Conservation (phyloP, 2,797 vertebrate genomes). For the Myotis pilosus region DNA sequence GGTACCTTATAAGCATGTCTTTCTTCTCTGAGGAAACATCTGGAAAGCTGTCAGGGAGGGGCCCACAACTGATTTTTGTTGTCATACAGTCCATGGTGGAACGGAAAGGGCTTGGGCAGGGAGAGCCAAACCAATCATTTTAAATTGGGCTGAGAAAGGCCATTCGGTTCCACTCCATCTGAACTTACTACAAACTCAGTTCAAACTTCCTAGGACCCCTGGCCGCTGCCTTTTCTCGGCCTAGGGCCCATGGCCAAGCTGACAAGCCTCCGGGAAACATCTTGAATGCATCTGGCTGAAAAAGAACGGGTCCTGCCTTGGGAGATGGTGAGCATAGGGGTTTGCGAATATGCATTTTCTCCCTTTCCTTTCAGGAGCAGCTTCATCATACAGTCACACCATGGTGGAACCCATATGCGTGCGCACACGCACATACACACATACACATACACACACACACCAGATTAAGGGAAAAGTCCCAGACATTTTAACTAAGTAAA, state of each 20-base stretch:
- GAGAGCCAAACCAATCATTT: background rate
- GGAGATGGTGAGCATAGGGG: accelerated
- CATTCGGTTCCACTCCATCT: background rate
- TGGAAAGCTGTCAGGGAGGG: background rate
- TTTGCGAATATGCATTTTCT: background rate
- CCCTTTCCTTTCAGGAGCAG: background rate
- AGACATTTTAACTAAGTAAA: background rate
- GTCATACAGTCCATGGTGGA: background rate
- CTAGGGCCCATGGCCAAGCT: background rate
- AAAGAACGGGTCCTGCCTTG: background rate
- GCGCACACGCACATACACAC: accelerated
- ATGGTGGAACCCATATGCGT: too few relatives aligned
- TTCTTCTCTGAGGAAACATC: background rate
- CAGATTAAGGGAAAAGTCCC: too few relatives aligned
- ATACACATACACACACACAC: too few relatives aligned
- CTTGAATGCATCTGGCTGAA: background rate
- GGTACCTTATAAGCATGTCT: background rate
- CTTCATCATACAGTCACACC: accelerated
- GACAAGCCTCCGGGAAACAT: background rate
- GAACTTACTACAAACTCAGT: background rate
- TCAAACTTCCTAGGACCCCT: background rate
- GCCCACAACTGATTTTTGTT: background rate
- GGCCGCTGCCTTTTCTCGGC: too few relatives aligned
- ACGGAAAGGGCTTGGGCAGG: background rate
- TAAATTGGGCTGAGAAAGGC: constrained; percentile 10